These are phyloP conservation scores for Agrochola litura DNA, from an alignment of 2,888 invertebrate species.

Conservation along the genomic window DNA sequence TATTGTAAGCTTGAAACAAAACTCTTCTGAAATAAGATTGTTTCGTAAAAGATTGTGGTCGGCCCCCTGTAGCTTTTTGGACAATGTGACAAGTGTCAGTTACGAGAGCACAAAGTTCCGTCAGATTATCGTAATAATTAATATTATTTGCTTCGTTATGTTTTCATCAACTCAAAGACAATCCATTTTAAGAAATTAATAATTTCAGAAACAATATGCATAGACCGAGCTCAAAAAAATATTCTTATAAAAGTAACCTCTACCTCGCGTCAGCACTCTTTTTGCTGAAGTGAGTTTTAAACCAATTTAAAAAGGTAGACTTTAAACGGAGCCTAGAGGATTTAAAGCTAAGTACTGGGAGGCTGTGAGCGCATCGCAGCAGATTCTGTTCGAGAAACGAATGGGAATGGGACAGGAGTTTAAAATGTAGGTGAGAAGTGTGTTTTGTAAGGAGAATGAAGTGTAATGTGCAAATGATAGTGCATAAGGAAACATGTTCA, in stretches of 20 bases:
- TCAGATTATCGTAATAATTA: background rate
- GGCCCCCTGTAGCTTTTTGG: too few species aligned
- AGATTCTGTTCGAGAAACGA: constrained; percentile 4
- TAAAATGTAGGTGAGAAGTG: background rate
- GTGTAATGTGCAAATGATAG: background rate
- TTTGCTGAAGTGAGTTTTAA: constrained; percentile 31
- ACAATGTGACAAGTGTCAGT: background rate
- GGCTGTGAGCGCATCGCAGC: constrained; percentile 14
- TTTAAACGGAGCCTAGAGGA: constrained; percentile 47
- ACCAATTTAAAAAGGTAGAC: constrained; percentile 55
- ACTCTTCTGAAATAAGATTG: too few species aligned
- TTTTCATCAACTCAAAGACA: background rate
- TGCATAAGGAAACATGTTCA: background rate
- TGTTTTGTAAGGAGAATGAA: background rate
- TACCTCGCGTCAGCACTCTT: background rate
- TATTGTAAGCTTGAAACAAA: too few species aligned
- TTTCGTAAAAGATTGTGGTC: too few species aligned
- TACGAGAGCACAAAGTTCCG: background rate
- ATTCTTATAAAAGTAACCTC: background rate
- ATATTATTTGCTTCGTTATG: background rate
- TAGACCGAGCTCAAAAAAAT: background rate
- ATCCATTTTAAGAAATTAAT: background rate
- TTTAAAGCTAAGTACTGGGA: constrained; percentile 40
- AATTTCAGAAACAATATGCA: too few species aligned
- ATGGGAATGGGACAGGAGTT: background rate